Conservation (phyloP, 2,113 vertebrate genomes). For the Esox niger region DNA sequence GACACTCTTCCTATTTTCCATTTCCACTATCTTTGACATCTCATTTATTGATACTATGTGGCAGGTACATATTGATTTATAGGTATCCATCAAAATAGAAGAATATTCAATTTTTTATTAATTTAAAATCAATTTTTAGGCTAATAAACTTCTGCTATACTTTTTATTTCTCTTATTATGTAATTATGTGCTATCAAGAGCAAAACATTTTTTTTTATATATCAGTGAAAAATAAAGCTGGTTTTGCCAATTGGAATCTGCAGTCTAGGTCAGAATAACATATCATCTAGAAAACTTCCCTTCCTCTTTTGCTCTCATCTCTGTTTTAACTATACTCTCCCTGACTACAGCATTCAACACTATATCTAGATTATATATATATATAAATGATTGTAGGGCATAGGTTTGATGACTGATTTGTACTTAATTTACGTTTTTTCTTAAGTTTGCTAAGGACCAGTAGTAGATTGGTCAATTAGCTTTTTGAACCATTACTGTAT, state of each 20-base stretch:
- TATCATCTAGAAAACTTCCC: not conserved
- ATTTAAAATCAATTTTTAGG: constrained; percentile 35
- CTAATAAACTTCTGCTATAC: constrained; percentile 75
- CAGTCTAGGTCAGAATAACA: too few relatives aligned
- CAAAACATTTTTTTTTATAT: constrained; percentile 70
- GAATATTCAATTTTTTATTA: constrained; percentile 33
- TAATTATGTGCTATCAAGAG: constrained; percentile 52
- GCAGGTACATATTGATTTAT: constrained; percentile 47
- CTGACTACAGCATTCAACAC: too few relatives aligned
- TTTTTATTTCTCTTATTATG: constrained; percentile 62
- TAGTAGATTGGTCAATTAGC: too few relatives aligned
- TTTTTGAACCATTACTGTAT: too few relatives aligned
- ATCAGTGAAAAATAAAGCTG: constrained; percentile 73
- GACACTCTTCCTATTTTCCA: not conserved
- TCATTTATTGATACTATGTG: constrained; percentile 50
- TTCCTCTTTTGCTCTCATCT: not conserved
- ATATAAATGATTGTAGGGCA: too few relatives aligned
- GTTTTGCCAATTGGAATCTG: constrained; percentile 63
- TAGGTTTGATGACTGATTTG: too few relatives aligned
- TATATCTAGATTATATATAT: too few relatives aligned
- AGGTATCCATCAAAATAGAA: constrained; percentile 47
- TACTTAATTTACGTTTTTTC: too few relatives aligned
- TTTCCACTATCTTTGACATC: constrained; percentile 16
- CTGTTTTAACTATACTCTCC: not conserved
- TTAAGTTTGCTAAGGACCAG: constrained; percentile 40